Conservation (phyloP, 2,113 vertebrate species). For the Pangasianodon gigas region DNA sequence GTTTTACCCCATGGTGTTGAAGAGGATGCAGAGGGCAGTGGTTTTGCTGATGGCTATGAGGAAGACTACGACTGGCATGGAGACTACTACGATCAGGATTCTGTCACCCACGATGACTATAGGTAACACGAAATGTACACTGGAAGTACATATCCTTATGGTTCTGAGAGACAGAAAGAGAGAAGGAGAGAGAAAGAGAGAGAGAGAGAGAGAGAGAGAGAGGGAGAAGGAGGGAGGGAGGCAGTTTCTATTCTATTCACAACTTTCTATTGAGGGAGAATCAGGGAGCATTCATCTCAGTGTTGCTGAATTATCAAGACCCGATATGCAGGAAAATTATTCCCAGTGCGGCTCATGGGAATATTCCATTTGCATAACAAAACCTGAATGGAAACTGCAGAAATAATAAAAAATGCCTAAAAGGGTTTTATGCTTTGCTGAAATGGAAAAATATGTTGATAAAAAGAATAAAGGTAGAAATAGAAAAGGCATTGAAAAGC, state of each 20-base stretch:
- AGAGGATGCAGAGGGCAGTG: constrained; percentile 66
- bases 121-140: constrained; percentile 65
- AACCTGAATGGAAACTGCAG: not conserved
- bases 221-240: not conserved
- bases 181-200: not conserved
- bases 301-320: not conserved
- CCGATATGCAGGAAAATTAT: not conserved
- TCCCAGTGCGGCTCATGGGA: not conserved
- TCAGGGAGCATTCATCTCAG: constrained; percentile 5
- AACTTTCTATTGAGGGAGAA: not conserved
- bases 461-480: not conserved
- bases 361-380: constrained; percentile 24
- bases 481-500: not conserved
- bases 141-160: not conserved
- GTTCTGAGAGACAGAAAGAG: not conserved
- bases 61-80: constrained; percentile 77
- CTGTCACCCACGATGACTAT: constrained; percentile 74
- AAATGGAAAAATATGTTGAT: not conserved
- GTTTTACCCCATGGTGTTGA: constrained; percentile 60
- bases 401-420: not conserved
- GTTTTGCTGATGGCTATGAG: constrained; percentile 71
- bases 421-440: not conserved
- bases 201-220: not conserved
- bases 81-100: constrained; percentile 74
- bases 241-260: not conserved